Conservation (phyloP, 2,888 invertebrate species). For the Bellardia pandia region DNA sequence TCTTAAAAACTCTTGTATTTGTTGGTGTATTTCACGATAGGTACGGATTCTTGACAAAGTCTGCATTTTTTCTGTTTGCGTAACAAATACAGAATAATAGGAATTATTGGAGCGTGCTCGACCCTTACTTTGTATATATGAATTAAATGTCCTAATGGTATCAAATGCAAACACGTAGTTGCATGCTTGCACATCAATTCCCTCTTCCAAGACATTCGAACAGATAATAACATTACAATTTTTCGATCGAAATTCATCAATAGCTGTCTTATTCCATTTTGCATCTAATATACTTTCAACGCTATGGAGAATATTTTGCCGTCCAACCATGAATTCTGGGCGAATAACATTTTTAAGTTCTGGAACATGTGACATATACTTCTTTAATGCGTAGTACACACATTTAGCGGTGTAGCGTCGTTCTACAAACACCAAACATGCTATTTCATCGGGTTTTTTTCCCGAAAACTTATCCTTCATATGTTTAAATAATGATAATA, state of each 20-base stretch:
- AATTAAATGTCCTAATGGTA: conserved; percentile 88
- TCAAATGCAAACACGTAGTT: conserved; percentile 92
- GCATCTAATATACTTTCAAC: conserved; percentile 79
- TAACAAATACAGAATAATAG: conserved; percentile 86
- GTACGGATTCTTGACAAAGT: conserved; percentile 82
- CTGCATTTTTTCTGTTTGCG: conserved; percentile 78
- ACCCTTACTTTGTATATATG: conserved; percentile 95
- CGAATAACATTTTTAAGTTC: conserved; percentile 85
- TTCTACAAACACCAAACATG: conserved; percentile 82
- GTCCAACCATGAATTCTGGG: conserved; percentile 90
- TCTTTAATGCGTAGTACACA: conserved; percentile 88
- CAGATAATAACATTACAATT: conserved; percentile 88
- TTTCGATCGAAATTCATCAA: conserved; percentile 86
- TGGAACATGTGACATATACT: conserved; percentile 84
- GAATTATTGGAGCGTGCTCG: conserved; percentile 90
- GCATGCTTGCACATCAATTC: conserved; percentile 93
- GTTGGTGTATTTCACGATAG: conserved; percentile 85
- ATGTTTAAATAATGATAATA: conserved; percentile 87
- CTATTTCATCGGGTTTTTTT: conserved; percentile 79
- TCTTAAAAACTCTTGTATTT: conserved; percentile 86
- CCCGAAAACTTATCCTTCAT: conserved; percentile 86
- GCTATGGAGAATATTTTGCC: conserved; percentile 75
- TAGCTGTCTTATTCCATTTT: conserved; percentile 80
- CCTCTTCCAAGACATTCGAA: conserved; percentile 95
- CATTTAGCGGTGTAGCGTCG: conserved; percentile 90